These are phyloP conservation scores for Crotalus viridis DNA, from an alignment of 2,113 vertebrate genomes.

Conservation along the genomic window DNA sequence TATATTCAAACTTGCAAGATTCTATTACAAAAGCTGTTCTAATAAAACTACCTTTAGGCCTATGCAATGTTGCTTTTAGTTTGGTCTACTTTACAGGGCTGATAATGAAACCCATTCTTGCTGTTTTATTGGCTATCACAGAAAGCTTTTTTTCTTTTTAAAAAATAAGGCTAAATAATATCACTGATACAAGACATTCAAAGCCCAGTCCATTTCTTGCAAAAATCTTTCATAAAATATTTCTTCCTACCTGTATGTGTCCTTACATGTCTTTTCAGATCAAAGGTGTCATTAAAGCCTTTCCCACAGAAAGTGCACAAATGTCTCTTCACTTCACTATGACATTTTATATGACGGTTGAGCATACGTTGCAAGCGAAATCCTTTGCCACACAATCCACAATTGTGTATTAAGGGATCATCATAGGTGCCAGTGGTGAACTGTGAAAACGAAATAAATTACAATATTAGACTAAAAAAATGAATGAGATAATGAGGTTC, in stretches of 20 bases:
- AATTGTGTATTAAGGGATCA: conserved; percentile 64
- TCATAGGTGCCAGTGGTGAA: conserved; percentile 75
- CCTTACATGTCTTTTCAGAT: conserved; percentile 81
- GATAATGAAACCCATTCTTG: no score
- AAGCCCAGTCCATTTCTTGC: neutral
- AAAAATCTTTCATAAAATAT: neutral
- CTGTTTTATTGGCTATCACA: no score
- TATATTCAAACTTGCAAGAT: no score
- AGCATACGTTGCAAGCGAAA: conserved; percentile 82
- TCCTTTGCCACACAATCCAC: conserved; percentile 77
- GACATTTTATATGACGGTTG: conserved; percentile 83
- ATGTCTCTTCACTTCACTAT: conserved; percentile 81
- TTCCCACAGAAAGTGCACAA: conserved; percentile 84
- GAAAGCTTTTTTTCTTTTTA: no score
- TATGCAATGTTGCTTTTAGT: no score
- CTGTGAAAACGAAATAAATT: conserved; percentile 49
- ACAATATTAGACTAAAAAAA: neutral
- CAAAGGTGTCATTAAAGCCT: conserved; percentile 85
- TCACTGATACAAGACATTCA: neutral
- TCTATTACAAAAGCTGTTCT: no score
- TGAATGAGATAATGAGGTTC: no score
- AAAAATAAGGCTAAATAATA: neutral
- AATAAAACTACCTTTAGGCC: no score
- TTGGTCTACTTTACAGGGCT: no score
- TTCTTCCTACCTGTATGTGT: conserved; percentile 80